Conservation (phyloP, 2,888 invertebrate genomes). For the Megamerina dolium region DNA sequence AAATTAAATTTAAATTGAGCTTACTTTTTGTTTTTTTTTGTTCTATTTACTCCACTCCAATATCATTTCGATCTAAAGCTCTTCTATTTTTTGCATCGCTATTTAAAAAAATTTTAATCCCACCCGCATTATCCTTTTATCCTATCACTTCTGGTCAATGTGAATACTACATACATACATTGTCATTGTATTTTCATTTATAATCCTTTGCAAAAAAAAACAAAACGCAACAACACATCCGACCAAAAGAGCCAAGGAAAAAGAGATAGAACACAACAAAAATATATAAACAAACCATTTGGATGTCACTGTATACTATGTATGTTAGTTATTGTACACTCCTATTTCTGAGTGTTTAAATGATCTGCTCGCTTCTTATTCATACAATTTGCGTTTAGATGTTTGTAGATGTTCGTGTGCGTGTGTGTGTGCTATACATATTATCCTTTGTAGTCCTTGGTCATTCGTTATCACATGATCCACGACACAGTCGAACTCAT, state of each 20-base stretch:
- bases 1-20: no score
- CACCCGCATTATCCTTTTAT: conserved; percentile 43
- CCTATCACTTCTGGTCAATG: conserved; percentile 28
- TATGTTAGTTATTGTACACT: no score
- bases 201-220: conserved; percentile 10
- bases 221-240: no score
- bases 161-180: no score
- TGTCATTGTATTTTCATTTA: not conserved
- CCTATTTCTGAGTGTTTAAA: no score
- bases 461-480: conserved; percentile 29
- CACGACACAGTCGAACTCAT: conserved; percentile 13
- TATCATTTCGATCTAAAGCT: not conserved
- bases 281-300: not conserved
- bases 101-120: no score
- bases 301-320: no score
- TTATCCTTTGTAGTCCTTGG: not conserved
- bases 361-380: no score
- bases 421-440: not conserved
- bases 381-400: no score
- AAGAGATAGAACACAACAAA: not conserved
- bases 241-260: no score
- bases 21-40: not conserved
- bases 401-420: no score
- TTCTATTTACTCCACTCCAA: not conserved
- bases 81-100: no score